Percentiles rank a stretch among this genome's conserved stretches.
phyloP scores from a whole-genome alignment of 2,797 vertebrate species.

The Amniataba percoides region DNA sequence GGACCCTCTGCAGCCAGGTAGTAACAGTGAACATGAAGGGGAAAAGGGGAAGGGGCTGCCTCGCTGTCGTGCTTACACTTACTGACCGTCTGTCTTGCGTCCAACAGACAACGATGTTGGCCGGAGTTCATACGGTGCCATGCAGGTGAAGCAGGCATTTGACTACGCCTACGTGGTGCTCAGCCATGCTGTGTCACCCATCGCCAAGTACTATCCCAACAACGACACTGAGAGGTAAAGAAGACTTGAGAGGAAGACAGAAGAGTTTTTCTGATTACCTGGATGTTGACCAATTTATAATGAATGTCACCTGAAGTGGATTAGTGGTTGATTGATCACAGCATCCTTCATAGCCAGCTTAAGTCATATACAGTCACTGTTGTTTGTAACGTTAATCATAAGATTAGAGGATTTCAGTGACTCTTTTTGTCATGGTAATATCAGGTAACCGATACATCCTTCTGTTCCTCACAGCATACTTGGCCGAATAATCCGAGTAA shows the following conservation, averaged over 20 bases:
- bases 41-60: neutral
- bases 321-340: neutral
- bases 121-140: slow-evolving; percentile 97
- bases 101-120: slow-evolving; percentile 94
- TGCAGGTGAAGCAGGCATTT: slow-evolving; percentile 99
- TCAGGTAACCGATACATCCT: neutral
- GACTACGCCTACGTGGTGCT: slow-evolving; percentile 97
- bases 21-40: neutral
- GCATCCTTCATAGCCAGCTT: neutral
- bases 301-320: slow-evolving; percentile 1
- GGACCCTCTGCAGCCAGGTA: slow-evolving; percentile 97
- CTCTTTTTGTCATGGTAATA: too few species aligned
- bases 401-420: too few species aligned
- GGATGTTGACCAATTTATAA: neutral
- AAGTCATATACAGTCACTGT: neutral
- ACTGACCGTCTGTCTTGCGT: neutral
- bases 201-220: slow-evolving; percentile 96
- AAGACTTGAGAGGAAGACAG: too few species aligned
- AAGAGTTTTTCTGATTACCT: neutral
- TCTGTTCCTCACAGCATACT: slow-evolving; percentile 87
- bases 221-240: slow-evolving; percentile 93
- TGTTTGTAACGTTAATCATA: neutral
- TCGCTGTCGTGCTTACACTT: neutral
- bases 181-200: slow-evolving; percentile 94
- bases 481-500: slow-evolving; percentile 97